phyloP scores from a whole-genome alignment of 2,888 invertebrate species.

The Cryptophagus acutangulus region DNA sequence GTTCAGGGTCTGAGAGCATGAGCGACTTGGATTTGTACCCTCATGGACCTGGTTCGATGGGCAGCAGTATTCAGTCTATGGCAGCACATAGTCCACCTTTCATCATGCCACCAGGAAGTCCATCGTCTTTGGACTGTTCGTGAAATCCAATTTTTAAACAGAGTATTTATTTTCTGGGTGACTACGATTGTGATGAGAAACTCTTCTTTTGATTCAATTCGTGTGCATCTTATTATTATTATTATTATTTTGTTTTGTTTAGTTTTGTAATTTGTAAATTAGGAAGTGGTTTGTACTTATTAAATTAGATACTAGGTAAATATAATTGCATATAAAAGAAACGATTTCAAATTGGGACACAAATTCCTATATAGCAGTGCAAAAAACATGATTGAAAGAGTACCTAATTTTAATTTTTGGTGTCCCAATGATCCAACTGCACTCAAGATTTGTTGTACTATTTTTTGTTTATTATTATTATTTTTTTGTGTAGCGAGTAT shows the following conservation, averaged over 20 bases:
- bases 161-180: conserved; percentile 27
- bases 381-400: conserved; percentile 7
- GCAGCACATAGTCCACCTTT: conserved; percentile 68
- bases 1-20: conserved; percentile 60
- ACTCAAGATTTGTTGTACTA: not conserved
- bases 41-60: conserved; percentile 55
- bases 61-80: conserved; percentile 59
- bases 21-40: conserved; percentile 59
- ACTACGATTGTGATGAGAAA: conserved; percentile 28
- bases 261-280: conserved; percentile 15
- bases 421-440: conserved; percentile 11
- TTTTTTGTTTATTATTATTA: not conserved
- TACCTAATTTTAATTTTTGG: conserved; percentile 8
- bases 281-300: conserved; percentile 26
- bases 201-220: conserved; percentile 17
- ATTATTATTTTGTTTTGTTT: conserved; percentile 1
- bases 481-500: too few species aligned
- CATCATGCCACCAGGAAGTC: conserved; percentile 64
- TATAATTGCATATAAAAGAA: too few species aligned
- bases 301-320: conserved; percentile 15
- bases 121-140: conserved; percentile 70
- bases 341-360: conserved; percentile 13
- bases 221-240: conserved; percentile 16
- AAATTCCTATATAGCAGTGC: conserved; percentile 17
- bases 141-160: too few species aligned